Evolutionary conservation across 1,140 invertebrate genomes (phyloP).

Genomic region (Temnothorax longispinosus): DNA sequence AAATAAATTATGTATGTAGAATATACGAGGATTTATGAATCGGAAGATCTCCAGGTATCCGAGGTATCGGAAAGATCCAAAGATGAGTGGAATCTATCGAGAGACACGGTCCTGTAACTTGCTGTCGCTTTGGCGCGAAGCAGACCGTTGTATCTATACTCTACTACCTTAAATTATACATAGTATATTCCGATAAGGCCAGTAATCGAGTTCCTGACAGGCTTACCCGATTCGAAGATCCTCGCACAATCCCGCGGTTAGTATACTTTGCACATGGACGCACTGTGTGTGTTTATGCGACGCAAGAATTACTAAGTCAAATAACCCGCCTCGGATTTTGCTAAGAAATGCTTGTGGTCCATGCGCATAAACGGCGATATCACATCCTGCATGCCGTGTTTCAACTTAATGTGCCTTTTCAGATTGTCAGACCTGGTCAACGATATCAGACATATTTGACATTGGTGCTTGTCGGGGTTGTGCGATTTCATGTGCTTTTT

Average conservation of each 20-base stretch:
- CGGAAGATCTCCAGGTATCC: neutral
- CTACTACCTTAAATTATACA: neutral
- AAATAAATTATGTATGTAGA: constrained; percentile 31
- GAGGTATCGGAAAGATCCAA: neutral
- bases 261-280: constrained; percentile 17
- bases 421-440: constrained; percentile 85
- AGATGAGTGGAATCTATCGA: neutral
- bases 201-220: neutral
- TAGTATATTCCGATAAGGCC: neutral
- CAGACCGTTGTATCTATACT: neutral
- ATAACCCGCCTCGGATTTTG: constrained; percentile 81
- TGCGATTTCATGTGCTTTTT: constrained; percentile 86
- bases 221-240: neutral
- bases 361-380: constrained; percentile 82
- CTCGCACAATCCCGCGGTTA: neutral
- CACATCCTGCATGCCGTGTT: constrained; percentile 83
- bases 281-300: neutral
- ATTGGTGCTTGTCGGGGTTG: constrained; percentile 85
- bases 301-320: constrained; percentile 76
- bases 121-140: neutral
- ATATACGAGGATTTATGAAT: constrained; percentile 5
- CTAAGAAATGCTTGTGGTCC: constrained; percentile 83
- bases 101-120: neutral
- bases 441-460: constrained; percentile 85
- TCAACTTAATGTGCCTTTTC: constrained; percentile 85